These are phyloP conservation scores for Hapalemur alaotrensis DNA, from an alignment of 2,797 vertebrate species.

Conservation along the genomic window DNA sequence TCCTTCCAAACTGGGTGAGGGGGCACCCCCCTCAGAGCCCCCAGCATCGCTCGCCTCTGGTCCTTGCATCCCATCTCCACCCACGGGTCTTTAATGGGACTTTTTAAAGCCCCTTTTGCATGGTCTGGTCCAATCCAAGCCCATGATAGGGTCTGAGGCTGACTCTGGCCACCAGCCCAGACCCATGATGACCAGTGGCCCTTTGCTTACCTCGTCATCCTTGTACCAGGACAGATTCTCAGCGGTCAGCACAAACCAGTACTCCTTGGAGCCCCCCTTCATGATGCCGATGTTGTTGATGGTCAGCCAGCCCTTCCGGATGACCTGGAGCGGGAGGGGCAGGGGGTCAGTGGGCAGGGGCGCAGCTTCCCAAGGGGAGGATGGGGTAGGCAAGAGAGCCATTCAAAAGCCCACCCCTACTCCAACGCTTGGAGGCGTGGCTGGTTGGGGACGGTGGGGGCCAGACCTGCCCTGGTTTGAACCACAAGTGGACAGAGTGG, in stretches of 20 bases:
- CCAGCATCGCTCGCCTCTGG: neutral
- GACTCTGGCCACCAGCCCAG: neutral
- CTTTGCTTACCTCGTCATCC: slow-evolving; percentile 93
- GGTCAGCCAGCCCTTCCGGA: slow-evolving; percentile 98
- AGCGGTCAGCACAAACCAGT: slow-evolving; percentile 97
- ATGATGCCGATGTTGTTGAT: slow-evolving; percentile 99
- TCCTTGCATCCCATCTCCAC: neutral
- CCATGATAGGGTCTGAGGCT: neutral
- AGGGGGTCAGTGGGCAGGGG: neutral
- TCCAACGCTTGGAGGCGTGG: neutral
- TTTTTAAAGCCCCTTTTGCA: neutral
- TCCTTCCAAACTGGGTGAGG: neutral
- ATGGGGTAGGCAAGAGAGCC: neutral
- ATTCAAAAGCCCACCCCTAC: neutral
- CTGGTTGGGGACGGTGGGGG: neutral
- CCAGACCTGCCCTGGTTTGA: slow-evolving; percentile 19
- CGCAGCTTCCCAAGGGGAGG: neutral
- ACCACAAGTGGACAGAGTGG: neutral
- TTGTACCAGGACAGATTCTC: slow-evolving; percentile 99
- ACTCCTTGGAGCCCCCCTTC: slow-evolving; percentile 98
- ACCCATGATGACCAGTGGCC: neutral
- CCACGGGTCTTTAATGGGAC: neutral
- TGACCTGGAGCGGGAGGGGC: slow-evolving; percentile 88
- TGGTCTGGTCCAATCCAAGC: neutral
- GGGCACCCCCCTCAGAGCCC: neutral